These are phyloP conservation scores for Zeuzera pyrina DNA, from an alignment of 2,888 invertebrate species.

Conservation along the genomic window DNA sequence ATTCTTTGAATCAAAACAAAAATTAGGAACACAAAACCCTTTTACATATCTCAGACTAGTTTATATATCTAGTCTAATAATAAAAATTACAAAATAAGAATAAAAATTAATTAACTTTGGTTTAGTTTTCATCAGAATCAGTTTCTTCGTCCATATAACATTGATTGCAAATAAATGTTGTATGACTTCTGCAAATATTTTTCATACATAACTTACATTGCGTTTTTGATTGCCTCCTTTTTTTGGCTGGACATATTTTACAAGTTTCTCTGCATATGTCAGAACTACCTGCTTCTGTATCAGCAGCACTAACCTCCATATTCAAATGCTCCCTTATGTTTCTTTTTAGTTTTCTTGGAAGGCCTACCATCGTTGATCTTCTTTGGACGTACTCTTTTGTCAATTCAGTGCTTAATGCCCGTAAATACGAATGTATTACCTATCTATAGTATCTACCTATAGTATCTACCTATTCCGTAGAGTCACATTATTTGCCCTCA, in stretches of 20 bases:
- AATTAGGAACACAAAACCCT: no score
- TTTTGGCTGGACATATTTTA: constrained; percentile 14
- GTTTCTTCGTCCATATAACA: constrained; percentile 13
- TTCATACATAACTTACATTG: constrained; percentile 12
- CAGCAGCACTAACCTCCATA: constrained; percentile 9
- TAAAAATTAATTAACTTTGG: no score
- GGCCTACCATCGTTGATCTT: constrained; percentile 12
- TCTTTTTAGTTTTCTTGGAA: constrained; percentile 12
- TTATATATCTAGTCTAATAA: no score
- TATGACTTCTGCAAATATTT: constrained; percentile 15
- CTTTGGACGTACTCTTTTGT: constrained; percentile 15
- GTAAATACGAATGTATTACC: no score
- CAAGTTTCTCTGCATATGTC: constrained; percentile 14
- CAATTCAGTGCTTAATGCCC: constrained; percentile 13
- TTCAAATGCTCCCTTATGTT: constrained; percentile 13
- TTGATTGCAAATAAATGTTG: constrained; percentile 13
- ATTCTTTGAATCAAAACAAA: no score
- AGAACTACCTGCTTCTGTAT: constrained; percentile 11
- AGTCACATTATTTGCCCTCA: constrained; percentile 12
- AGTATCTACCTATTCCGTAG: constrained; percentile 12
- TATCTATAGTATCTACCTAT: no score
- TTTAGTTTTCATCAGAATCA: constrained; percentile 6
- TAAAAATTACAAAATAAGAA: no score
- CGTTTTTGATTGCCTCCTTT: constrained; percentile 14
- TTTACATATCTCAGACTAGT: no score